Conservation (phyloP, 2,113 vertebrate species). For the Gambusia holbrooki region DNA sequence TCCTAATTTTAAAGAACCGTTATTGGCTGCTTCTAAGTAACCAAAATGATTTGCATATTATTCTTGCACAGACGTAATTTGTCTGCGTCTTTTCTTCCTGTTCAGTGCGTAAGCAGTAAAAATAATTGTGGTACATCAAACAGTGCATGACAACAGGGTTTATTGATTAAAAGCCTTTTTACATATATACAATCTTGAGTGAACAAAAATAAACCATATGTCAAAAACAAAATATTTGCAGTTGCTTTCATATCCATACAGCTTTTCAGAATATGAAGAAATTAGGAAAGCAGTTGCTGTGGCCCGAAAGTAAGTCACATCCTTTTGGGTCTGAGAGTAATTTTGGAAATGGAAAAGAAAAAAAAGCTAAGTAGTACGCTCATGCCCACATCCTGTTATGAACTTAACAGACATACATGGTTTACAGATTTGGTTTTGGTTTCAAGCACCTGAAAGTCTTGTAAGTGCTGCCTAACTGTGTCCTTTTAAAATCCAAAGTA, state of each 20-base stretch:
- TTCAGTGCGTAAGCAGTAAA: background rate
- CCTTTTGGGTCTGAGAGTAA: background rate
- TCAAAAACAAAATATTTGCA: conserved; percentile 5
- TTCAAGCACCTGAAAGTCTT: conserved; percentile 33
- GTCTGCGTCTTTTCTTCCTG: background rate
- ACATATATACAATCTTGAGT: conserved; percentile 15
- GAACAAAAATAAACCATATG: conserved; percentile 12
- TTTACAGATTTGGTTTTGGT: conserved; percentile 39
- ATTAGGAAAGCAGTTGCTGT: conserved; percentile 23
- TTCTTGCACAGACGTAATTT: background rate
- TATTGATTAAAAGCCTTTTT: conserved; percentile 17
- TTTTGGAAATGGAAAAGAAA: conserved; percentile 41
- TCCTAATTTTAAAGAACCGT: background rate
- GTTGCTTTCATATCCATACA: background rate
- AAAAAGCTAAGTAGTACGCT: conserved; percentile 49
- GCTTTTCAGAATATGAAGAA: conserved; percentile 1
- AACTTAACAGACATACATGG: conserved; percentile 32
- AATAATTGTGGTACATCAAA: background rate
- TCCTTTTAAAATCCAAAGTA: background rate
- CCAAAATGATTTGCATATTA: background rate
- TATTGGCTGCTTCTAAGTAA: background rate
- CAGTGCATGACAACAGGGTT: conserved; percentile 1
- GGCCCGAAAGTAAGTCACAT: conserved; percentile 7
- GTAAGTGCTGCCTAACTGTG: background rate
- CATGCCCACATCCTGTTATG: conserved; percentile 82